Evolutionary conservation across 2,113 vertebrate genomes (phyloP), one percentile per base, ranked within the genome.

Genomic region (Formicarius rufipectus): DNA sequence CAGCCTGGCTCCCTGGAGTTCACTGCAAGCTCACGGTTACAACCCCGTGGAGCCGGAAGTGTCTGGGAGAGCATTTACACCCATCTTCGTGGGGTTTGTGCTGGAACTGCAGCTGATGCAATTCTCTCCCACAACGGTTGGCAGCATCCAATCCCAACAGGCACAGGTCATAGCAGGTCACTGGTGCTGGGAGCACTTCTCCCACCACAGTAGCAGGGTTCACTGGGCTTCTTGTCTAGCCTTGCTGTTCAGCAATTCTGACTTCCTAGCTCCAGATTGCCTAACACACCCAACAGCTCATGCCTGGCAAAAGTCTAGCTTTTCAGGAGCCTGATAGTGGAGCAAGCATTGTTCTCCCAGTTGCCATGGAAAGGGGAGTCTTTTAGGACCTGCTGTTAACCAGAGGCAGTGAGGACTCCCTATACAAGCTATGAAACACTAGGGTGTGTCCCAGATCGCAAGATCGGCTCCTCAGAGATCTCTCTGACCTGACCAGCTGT

Each of bases 401-500:
- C 69, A 81, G 67, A 68, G 52, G 42, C 76, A 31, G 45, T 80
- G 67, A 63, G 79, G 80, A 47, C 67, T 53, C 50, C 49, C 56
- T n/a, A 39, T 20, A 23, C 24, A 75, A 63, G 76, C 35, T 55
- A 6, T 0, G 1, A n/a, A 56, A 64, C 31, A 44, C 25, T 24
- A 76, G 83, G 47, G 83, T 86, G 47, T 33, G 56, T 31, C 75
- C 55, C 42, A 52, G 49, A 84, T 79, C 64, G 92, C 39, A 67
- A 77, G 81, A 85, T 69, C 24, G 64, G 52, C 27, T 95, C 19
- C 63, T 81, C 62, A 44, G 88, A 60, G 64, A 37, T 23, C 33
- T n/a, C 50, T 88, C 85, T 92, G 80, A 44, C 80, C 68, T 49
- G 30, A 89, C 30, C 95, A 96, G 88, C 90, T 96, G 92, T 42